Percentiles rank a stretch among this genome's conserved stretches.
Evolutionary conservation across 2,797 vertebrate genomes (phyloP).

Genomic region (Serranus cabrilla): DNA sequence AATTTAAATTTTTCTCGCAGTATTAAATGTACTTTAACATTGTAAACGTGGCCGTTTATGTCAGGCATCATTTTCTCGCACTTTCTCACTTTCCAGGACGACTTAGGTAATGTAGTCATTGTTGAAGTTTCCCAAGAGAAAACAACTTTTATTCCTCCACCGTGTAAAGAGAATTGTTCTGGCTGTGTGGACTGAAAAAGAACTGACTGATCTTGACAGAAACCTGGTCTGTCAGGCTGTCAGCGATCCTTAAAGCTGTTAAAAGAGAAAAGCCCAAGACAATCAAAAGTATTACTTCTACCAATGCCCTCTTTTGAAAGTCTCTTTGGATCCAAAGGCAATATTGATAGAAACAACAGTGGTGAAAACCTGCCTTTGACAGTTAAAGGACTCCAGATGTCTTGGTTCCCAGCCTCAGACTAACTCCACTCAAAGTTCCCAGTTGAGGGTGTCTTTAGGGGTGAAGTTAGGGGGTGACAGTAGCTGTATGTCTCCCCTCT

Average conservation of each 20-base stretch:
- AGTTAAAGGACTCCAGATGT: slow-evolving; percentile 55
- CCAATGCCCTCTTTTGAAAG: slow-evolving; percentile 49
- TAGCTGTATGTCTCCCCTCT: slow-evolving; percentile 54
- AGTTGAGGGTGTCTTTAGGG: slow-evolving; percentile 44
- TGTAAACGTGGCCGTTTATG: slow-evolving; percentile 34
- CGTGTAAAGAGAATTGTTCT: slow-evolving; percentile 50
- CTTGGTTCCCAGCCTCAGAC: slow-evolving; percentile 34
- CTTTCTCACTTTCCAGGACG: slow-evolving; percentile 7
- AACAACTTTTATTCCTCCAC: slow-evolving; percentile 51
- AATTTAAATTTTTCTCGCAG: background rate
- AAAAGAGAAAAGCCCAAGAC: slow-evolving; percentile 61
- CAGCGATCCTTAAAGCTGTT: slow-evolving; percentile 63
- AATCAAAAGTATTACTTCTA: slow-evolving; percentile 58
- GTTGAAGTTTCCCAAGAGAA: slow-evolving; percentile 61
- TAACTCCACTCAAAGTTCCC: slow-evolving; percentile 56
- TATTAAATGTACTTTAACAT: slow-evolving; percentile 24
- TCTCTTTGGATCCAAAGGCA: slow-evolving; percentile 46
- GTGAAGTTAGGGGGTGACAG: slow-evolving; percentile 51
- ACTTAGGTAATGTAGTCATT: slow-evolving; percentile 29
- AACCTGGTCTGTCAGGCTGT: slow-evolving; percentile 76
- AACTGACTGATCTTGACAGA: slow-evolving; percentile 74
- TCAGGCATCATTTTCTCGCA: background rate
- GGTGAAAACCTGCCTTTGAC: slow-evolving; percentile 44
- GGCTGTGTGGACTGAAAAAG: slow-evolving; percentile 66
- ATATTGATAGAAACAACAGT: slow-evolving; percentile 48